phyloP scores from a whole-genome alignment of 1,140 invertebrate genomes.

The Sinella curviseta region DNA sequence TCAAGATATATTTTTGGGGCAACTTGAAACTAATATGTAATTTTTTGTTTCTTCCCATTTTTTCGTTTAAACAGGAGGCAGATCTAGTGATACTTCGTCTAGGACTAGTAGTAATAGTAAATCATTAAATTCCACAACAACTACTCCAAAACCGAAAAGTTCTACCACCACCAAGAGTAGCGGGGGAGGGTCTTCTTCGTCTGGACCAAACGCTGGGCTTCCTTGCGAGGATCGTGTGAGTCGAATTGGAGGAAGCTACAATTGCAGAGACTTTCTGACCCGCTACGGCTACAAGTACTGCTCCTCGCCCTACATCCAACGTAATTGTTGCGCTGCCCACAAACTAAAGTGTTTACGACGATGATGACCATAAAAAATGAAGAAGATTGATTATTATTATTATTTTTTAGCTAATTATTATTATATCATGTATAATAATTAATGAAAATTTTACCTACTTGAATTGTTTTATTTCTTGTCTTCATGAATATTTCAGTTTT shows the following conservation, averaged over 20 bases:
- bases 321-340: conserved; percentile 58
- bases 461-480: neutral
- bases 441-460: too few species aligned
- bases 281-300: conserved; percentile 58
- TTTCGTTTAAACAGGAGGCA: conserved; percentile 33
- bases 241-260: conserved; percentile 53
- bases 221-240: conserved; percentile 41
- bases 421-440: too few species aligned
- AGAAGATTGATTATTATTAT: too few species aligned
- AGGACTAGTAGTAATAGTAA: conserved; percentile 3
- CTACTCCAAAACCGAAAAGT: neutral
- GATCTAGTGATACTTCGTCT: conserved; percentile 3
- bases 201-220: neutral
- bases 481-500: neutral
- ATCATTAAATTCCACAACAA: neutral
- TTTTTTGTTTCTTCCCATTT: too few species aligned
- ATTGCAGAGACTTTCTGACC: conserved; percentile 56
- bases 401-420: too few species aligned
- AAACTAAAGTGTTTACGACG: conserved; percentile 46
- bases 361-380: conserved; percentile 5
- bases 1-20: too few species aligned
- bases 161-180: neutral
- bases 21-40: too few species aligned
- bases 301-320: conserved; percentile 56
- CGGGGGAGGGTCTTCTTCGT: neutral